Evolutionary conservation across 2,888 invertebrate genomes (phyloP), one percentile per base, ranked within the genome.

Genomic region (Acrocera orbiculus): DNA sequence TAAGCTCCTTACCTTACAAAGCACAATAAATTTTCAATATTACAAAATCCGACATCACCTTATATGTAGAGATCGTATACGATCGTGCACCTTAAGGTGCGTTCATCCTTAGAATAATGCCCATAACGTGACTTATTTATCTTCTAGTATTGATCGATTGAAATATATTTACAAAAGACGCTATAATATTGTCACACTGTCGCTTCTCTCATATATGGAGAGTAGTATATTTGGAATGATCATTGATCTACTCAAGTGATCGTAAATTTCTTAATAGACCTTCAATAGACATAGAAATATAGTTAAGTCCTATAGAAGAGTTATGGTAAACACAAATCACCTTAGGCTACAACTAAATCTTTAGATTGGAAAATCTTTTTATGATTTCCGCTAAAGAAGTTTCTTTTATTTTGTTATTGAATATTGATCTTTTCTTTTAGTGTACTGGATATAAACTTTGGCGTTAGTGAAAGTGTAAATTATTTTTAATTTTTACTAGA

Each of bases 91-190:
- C 23, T 28, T 34, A 34, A 34, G 27, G 28, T 34, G 28, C 34
- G 16, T 28, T 34, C 20, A 28, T 28, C 28, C 34, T n/a, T 16
- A 28, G 22, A 11, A 16, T 34, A 34, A 34, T 34, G 34, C 28
- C 23, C 31, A 39, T 40, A 42, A 40, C 44, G 43, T 44, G 44
- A 44, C 43, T 40, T 42, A 44, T 42, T 43, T 41, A 41, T 40
- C 38, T 40, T 42, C 37, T 38, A 41, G 38, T 42, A 42, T 38
- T 37, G 42, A 40, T 43, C 38, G 38, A 36, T 22, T 15, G 23
- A 22, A 34, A 27, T 32, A 26, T 28, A 17, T 28, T 28, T 23
- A 27, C 14, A n/a, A n/a, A n/a, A n/a, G n/a, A n/a, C n/a, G n/a
- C n/a, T n/a, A n/a, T n/a, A n/a, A n/a, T n/a, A n/a, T n/a, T n/a